Percentiles rank a stretch among this genome's conserved stretches.
Conservation (phyloP, 2,797 vertebrate species). For the Eulemur albifrons region DNA sequence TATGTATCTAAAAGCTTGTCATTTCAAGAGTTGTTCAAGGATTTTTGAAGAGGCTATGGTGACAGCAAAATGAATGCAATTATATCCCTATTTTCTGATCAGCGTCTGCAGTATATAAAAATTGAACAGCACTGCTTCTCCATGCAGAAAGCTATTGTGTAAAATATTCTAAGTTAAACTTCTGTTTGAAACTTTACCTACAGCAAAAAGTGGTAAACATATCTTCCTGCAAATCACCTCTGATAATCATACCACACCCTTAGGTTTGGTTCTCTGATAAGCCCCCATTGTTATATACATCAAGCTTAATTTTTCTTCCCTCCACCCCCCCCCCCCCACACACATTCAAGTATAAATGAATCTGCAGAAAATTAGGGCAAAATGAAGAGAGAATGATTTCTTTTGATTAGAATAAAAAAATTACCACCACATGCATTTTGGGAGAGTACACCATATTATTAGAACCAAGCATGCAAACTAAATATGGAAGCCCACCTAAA, state of each 20-base stretch:
- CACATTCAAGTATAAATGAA: background rate
- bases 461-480: background rate
- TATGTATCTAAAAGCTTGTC: slow-evolving; percentile 91
- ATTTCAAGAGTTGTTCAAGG: slow-evolving; percentile 87
- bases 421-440: background rate
- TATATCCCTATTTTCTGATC: slow-evolving; percentile 90
- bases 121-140: slow-evolving; percentile 84
- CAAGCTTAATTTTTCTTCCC: background rate
- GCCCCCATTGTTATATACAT: background rate
- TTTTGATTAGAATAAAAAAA: background rate
- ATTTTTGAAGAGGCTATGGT: slow-evolving; percentile 89
- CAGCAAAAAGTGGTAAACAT: slow-evolving; percentile 55
- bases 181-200: slow-evolving; percentile 79
- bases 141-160: slow-evolving; percentile 80
- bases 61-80: slow-evolving; percentile 91
- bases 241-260: background rate
- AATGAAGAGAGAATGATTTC: background rate
- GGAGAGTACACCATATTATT: background rate
- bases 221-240: slow-evolving; percentile 66
- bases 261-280: background rate
- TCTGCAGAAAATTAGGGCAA: slow-evolving; percentile 43
- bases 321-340: background rate
- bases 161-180: slow-evolving; percentile 83
- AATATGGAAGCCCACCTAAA: background rate
- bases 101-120: slow-evolving; percentile 83